These are phyloP conservation scores for Heliocidaris tuberculata DNA, from an alignment of 35 echinoderm and acorn worm genomes.

Conservation along the genomic window DNA sequence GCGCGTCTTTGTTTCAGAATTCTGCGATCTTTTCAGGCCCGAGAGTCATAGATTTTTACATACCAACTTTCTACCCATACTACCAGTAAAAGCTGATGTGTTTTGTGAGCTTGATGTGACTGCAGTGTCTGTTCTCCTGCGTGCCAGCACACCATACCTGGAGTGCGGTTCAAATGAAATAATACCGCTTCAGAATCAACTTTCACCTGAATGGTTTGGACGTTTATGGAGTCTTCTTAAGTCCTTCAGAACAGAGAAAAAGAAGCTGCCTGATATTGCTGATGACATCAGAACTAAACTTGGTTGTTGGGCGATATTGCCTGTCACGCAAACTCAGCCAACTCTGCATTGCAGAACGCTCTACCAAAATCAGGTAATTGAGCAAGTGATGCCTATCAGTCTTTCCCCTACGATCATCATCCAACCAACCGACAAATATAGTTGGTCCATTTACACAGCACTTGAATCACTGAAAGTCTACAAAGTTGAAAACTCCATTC, in stretches of 20 bases:
- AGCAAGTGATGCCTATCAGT: neutral
- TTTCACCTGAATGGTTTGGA: slow-evolving; percentile 12
- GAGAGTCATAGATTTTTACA: slow-evolving; percentile 57
- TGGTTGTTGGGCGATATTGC: slow-evolving; percentile 35
- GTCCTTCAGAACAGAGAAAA: neutral
- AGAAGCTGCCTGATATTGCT: neutral
- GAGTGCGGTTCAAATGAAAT: neutral
- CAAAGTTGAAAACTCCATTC: neutral
- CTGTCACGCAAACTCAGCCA: neutral
- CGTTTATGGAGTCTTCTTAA: slow-evolving; percentile 37
- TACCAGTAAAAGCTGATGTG: neutral
- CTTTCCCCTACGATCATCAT: neutral
- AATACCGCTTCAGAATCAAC: neutral
- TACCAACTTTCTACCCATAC: neutral
- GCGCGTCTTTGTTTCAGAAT: slow-evolving; percentile 23
- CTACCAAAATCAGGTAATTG: neutral
- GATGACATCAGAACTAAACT: neutral
- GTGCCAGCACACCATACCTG: neutral
- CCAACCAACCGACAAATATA: neutral
- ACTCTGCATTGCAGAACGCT: no score
- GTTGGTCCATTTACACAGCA: neutral
- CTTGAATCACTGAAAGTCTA: neutral
- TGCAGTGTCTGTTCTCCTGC: slow-evolving; percentile 23
- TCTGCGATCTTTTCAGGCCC: slow-evolving; percentile 23
- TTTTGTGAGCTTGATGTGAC: slow-evolving; percentile 28